Conservation (phyloP, 2,888 invertebrate genomes). For the Punctoribates punctum region DNA sequence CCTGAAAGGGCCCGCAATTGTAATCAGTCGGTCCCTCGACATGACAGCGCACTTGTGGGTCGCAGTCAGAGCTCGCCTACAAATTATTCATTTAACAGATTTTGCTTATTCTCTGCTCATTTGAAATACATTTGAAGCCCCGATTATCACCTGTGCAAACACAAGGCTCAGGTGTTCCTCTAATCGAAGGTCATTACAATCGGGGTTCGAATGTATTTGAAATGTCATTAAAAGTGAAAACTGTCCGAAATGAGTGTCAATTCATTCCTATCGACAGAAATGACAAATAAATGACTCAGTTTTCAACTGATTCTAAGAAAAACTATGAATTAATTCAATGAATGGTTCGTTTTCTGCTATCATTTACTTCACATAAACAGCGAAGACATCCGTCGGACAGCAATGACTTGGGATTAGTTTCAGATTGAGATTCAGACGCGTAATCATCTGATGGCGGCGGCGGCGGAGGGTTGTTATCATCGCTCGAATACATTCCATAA, state of each 20-base stretch:
- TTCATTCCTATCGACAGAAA: constrained; percentile 28
- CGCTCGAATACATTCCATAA: background rate
- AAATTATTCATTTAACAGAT: background rate
- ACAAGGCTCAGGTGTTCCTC: background rate
- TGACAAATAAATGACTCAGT: constrained; percentile 11
- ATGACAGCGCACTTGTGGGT: constrained; percentile 42
- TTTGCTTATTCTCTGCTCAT: background rate
- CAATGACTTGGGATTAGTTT: background rate
- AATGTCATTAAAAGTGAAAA: constrained; percentile 6
- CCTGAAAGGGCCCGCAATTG: constrained; percentile 44
- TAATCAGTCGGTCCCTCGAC: constrained; percentile 37
- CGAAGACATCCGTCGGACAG: constrained; percentile 43
- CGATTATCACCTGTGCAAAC: background rate
- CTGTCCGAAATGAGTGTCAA: background rate
- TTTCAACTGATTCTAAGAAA: background rate
- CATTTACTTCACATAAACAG: constrained; percentile 43
- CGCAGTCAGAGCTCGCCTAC: constrained; percentile 44
- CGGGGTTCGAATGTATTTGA: too few relatives aligned
- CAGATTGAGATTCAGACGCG: background rate
- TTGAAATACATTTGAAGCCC: constrained; percentile 12
- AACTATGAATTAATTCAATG: background rate
- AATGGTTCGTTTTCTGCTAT: background rate
- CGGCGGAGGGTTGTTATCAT: background rate
- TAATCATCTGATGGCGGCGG: background rate
- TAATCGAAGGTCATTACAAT: too few relatives aligned